Evolutionary conservation across 2,888 invertebrate genomes (phyloP).

Genomic region (Drosophila macrospina): DNA sequence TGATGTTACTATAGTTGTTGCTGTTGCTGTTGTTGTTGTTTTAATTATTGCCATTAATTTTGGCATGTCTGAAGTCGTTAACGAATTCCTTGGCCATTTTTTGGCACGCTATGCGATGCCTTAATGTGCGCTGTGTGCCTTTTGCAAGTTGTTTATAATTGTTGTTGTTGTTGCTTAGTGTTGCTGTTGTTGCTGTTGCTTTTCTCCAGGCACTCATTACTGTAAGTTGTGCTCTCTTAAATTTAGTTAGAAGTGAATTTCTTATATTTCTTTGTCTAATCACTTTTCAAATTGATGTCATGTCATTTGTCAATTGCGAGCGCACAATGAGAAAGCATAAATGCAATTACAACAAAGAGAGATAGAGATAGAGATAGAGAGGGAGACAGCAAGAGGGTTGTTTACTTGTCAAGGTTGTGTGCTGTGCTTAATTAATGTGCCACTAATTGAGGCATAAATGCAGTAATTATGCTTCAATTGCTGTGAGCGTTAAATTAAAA

Average conservation of each 20-base stretch:
- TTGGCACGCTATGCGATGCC: conserved; percentile 68
- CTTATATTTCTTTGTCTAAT: conserved; percentile 37
- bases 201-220: conserved; percentile 40
- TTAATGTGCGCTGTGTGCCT: conserved; percentile 55
- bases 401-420: conserved; percentile 34
- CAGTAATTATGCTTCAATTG: conserved; percentile 62
- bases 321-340: conserved; percentile 48
- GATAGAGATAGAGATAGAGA: neutral
- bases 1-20: conserved; percentile 47
- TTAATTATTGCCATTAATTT: conserved; percentile 85
- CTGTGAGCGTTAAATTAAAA: conserved; percentile 40
- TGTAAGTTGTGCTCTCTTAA: conserved; percentile 31
- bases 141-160: conserved; percentile 23
- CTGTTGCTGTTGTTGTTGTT: conserved; percentile 80
- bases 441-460: conserved; percentile 70
- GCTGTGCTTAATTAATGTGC: conserved; percentile 54
- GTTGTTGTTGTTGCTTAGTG: conserved; percentile 30
- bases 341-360: conserved; percentile 47
- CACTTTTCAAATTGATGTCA: conserved; percentile 58
- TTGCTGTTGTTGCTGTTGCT: conserved; percentile 36
- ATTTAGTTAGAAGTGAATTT: conserved; percentile 41
- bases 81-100: conserved; percentile 81
- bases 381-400: neutral
- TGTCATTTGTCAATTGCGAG: conserved; percentile 71
- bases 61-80: conserved; percentile 84